Base-by-base conservation (phyloP, 1,140 invertebrate genomes). In the Bombus haemorrhoidalis region DNA sequence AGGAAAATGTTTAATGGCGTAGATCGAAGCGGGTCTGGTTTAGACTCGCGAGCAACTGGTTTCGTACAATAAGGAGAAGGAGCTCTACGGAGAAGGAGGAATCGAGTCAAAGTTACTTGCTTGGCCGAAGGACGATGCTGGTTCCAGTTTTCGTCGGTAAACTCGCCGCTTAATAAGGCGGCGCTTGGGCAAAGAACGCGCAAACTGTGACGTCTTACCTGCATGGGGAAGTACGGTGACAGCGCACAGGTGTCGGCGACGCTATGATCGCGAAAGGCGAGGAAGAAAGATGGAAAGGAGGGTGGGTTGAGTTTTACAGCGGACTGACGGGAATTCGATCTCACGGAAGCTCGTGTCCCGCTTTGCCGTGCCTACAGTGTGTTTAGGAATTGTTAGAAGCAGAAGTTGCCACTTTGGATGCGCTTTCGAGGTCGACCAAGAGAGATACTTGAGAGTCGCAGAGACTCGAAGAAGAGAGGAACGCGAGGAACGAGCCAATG, bases 131-230 rank as follows among this genome's bases (percentile, higher is more conserved):
- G 37, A 83, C 74, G 77, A 59, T 69, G 64, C 81, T 39, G 73
- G 62, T 82, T 82, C n/a, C 39, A 82, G n/a, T 8, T 32, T 74
- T 47, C 22, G 53, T 9, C 18, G 28, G 4, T 6, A 57, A 83
- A 83, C 69, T 83, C 62, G 32, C 25, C 57, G 41, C 18, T 69
- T 77, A 77, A 83, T 83, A 77, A 83, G 77, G 43, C 59, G 47
- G 25, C 6, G 41, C 22, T 47, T 83, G 62, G 10, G 32, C 57
- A 28, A 71, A 10, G 66, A 80, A 71, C 71, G 37, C 39, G 80
- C 57, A 64, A 82, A 82, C 74, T 74, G 80, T 74, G 80, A 74
- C 57, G 71, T 82, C 53, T 81, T 53, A 73, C 47, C 79, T 64
- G 71, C 74, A 82, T 82, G 32, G 32, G 34, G 43, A 47, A 12